These are phyloP conservation scores for Tetramorium bicarinatum DNA, from an alignment of 2,888 invertebrate genomes.

Conservation along the genomic window DNA sequence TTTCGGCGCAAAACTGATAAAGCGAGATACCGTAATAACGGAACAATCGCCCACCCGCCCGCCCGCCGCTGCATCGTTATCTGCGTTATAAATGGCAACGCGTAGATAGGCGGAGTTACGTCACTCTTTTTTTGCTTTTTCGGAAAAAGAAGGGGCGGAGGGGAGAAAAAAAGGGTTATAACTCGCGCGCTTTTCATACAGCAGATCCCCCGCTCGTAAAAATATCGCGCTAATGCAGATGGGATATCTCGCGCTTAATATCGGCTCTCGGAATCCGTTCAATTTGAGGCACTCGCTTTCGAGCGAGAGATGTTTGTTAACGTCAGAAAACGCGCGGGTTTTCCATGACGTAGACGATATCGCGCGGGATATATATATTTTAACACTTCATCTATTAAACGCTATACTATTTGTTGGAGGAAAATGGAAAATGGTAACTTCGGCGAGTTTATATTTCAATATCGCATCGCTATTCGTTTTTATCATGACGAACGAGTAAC, in stretches of 20 bases:
- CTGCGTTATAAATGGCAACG: slow-evolving; percentile 14
- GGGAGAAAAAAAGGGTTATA: background rate
- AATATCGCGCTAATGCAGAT: slow-evolving; percentile 18
- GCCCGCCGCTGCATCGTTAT: slow-evolving; percentile 1
- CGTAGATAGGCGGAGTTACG: slow-evolving; percentile 16
- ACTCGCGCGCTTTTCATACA: background rate
- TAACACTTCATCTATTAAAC: slow-evolving; percentile 41
- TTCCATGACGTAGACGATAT: slow-evolving; percentile 22
- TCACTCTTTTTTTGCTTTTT: background rate
- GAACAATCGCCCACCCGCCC: slow-evolving; percentile 16
- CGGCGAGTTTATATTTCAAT: background rate
- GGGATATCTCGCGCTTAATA: slow-evolving; percentile 22
- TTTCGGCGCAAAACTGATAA: slow-evolving; percentile 21
- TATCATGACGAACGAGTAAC: background rate
- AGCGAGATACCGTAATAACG: slow-evolving; percentile 18
- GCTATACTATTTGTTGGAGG: slow-evolving; percentile 11
- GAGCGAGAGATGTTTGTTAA: slow-evolving; percentile 40
- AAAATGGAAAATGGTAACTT: slow-evolving; percentile 20
- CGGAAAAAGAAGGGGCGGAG: no score
- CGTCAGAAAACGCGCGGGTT: background rate
- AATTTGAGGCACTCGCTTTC: slow-evolving; percentile 26
- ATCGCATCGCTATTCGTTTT: background rate
- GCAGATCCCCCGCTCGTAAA: background rate
- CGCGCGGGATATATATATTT: slow-evolving; percentile 4
- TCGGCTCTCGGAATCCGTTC: slow-evolving; percentile 21